These are phyloP conservation scores for Drosophila seguyi DNA, from an alignment of 1,140 invertebrate genomes.

Conservation along the genomic window DNA sequence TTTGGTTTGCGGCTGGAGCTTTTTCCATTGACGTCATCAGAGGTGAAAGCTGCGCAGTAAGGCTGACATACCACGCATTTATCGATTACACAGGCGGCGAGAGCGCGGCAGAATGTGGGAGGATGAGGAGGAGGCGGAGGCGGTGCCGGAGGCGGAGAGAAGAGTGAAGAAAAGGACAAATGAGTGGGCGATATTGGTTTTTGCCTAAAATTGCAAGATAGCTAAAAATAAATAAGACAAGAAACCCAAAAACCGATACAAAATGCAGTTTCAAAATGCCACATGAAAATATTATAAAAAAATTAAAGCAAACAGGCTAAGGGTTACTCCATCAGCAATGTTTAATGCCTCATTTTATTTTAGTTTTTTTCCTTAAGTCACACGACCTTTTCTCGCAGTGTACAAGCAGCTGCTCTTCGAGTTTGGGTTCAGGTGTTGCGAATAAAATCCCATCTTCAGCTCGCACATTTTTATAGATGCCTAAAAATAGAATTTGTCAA, in stretches of 20 bases:
- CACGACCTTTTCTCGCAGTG: slow-evolving; percentile 51
- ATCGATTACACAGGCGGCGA: slow-evolving; percentile 54
- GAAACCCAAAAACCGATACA: background rate
- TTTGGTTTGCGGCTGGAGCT: slow-evolving; percentile 62
- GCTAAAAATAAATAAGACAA: background rate
- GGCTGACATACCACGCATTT: slow-evolving; percentile 78
- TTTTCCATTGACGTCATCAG: slow-evolving; percentile 84
- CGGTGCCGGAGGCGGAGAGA: background rate
- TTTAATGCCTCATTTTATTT: background rate
- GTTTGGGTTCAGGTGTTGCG: slow-evolving; percentile 55
- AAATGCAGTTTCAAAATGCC: background rate
- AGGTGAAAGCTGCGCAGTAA: slow-evolving; percentile 75
- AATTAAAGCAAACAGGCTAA: background rate
- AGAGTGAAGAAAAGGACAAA: slow-evolving; percentile 2
- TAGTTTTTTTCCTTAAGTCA: background rate
- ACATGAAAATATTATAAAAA: background rate
- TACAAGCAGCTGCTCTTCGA: slow-evolving; percentile 31
- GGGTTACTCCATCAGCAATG: background rate
- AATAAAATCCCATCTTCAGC: slow-evolving; percentile 59
- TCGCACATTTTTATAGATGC: slow-evolving; percentile 46
- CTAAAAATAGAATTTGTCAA: slow-evolving; percentile 81
- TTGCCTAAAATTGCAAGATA: slow-evolving; percentile 21
- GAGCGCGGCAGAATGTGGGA: slow-evolving; percentile 4
- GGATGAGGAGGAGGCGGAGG: background rate
- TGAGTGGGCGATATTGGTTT: slow-evolving; percentile 41